A percentile compares a stretch with the other conserved stretches of the same genome.
These are phyloP conservation scores for Melinopterus prodromus DNA, from an alignment of 2,888 invertebrate genomes.

Conservation along the genomic window DNA sequence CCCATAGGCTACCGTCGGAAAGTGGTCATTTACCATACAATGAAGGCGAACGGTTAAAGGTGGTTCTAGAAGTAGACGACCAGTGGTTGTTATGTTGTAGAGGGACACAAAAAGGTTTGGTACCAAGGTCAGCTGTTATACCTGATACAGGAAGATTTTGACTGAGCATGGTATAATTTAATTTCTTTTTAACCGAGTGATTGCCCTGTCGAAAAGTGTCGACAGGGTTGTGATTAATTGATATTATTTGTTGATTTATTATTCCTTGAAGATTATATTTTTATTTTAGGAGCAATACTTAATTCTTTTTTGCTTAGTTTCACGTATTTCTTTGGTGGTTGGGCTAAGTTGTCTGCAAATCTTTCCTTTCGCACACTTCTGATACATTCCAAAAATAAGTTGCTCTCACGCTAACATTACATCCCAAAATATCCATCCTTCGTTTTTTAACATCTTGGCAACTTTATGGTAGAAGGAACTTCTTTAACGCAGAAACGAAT, in stretches of 20 bases:
- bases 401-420: slow-evolving; percentile 6
- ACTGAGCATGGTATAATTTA: slow-evolving; percentile 33
- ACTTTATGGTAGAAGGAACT: neutral
- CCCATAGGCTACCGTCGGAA: slow-evolving; percentile 78
- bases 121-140: slow-evolving; percentile 75
- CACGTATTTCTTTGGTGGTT: slow-evolving; percentile 17
- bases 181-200: neutral
- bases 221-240: slow-evolving; percentile 38
- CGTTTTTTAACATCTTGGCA: neutral
- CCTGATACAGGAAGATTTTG: slow-evolving; percentile 52
- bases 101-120: slow-evolving; percentile 79
- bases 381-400: slow-evolving; percentile 14
- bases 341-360: neutral
- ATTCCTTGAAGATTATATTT: slow-evolving; percentile 30
- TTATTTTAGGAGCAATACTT: slow-evolving; percentile 8
- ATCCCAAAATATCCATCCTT: neutral
- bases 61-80: slow-evolving; percentile 79
- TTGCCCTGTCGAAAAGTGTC: slow-evolving; percentile 10
- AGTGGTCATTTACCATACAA: slow-evolving; percentile 81
- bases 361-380: neutral
- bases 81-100: slow-evolving; percentile 79
- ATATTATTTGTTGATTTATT: slow-evolving; percentile 20
- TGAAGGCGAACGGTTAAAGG: slow-evolving; percentile 76
- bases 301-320: slow-evolving; percentile 11
- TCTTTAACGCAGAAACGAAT: slow-evolving; percentile 6